Percentiles rank a stretch among this genome's conserved stretches.
These are phyloP conservation scores for Drosophila subobscura DNA, from an alignment of 1,140 invertebrate genomes.

Conservation along the genomic window DNA sequence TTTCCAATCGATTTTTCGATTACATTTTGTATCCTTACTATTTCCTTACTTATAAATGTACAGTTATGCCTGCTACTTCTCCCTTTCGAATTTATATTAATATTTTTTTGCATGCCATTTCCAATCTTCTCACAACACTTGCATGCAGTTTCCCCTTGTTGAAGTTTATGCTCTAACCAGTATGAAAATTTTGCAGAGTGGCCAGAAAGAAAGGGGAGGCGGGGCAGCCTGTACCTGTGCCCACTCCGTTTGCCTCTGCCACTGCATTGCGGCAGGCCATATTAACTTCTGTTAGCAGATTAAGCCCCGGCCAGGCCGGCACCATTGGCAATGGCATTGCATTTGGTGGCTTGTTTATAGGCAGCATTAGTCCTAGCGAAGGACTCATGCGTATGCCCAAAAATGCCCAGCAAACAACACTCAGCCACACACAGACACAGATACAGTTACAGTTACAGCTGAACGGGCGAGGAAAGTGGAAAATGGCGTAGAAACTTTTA, in stretches of 20 bases:
- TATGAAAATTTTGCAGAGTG: slow-evolving; percentile 31
- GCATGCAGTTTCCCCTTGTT: slow-evolving; percentile 7
- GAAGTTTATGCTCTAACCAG: slow-evolving; percentile 16
- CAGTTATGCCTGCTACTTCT: not conserved
- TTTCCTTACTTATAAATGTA: too few relatives aligned
- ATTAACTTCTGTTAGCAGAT: slow-evolving; percentile 56
- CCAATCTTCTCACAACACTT: slow-evolving; percentile 8
- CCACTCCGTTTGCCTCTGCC: slow-evolving; percentile 18
- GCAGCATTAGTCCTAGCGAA: slow-evolving; percentile 41
- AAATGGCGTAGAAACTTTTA: slow-evolving; percentile 80
- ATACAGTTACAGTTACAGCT: slow-evolving; percentile 17
- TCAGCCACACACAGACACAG: not conserved
- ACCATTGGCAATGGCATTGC: slow-evolving; percentile 56
- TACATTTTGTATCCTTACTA: too few relatives aligned
- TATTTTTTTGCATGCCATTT: not conserved
- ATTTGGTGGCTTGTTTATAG: slow-evolving; percentile 71
- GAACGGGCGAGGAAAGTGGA: slow-evolving; percentile 64
- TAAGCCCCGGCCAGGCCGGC: slow-evolving; percentile 35
- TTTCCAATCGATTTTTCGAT: too few relatives aligned
- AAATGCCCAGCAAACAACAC: slow-evolving; percentile 31
- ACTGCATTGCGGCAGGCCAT: slow-evolving; percentile 52
- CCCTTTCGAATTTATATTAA: too few relatives aligned
- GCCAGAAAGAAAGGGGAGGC: slow-evolving; percentile 16
- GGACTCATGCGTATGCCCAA: slow-evolving; percentile 40
- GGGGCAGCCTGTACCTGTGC: not conserved